phyloP scores from a whole-genome alignment of 2,888 invertebrate species.

The Chorisops tibialis region DNA sequence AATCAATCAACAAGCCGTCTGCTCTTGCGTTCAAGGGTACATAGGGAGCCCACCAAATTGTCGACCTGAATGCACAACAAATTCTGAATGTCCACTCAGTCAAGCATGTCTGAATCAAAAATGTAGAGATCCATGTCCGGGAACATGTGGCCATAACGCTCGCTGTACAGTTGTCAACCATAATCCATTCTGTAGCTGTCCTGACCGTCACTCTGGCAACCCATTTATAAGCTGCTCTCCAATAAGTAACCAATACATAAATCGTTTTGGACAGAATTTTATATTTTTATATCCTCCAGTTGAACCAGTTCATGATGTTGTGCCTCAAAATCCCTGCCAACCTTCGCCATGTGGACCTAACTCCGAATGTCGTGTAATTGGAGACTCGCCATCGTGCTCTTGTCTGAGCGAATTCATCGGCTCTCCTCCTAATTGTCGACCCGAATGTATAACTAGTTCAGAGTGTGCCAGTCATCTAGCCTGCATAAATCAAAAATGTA shows the following conservation, averaged over 20 bases:
- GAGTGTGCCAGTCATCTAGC: conserved; percentile 68
- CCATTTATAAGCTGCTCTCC: conserved; percentile 71
- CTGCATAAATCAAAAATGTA: conserved; percentile 71
- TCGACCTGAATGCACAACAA: conserved; percentile 68
- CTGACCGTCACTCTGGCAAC: conserved; percentile 66
- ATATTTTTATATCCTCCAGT: conserved; percentile 14
- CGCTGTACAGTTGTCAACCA: conserved; percentile 64
- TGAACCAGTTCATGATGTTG: conserved; percentile 45
- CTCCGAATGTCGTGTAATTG: conserved; percentile 61
- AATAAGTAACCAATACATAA: conserved; percentile 50
- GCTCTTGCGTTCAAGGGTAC: conserved; percentile 64
- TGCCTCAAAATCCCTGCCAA: conserved; percentile 59
- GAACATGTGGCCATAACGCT: conserved; percentile 61
- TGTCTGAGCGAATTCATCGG: conserved; percentile 69
- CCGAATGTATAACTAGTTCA: conserved; percentile 69
- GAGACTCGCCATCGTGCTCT: conserved; percentile 68
- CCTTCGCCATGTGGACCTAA: conserved; percentile 74
- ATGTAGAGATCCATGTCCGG: conserved; percentile 67
- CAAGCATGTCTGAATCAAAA: conserved; percentile 69
- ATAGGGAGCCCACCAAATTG: conserved; percentile 71
- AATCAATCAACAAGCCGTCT: conserved; percentile 67
- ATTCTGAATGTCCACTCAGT: conserved; percentile 63
- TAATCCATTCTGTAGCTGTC: conserved; percentile 74
- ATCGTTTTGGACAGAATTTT: neutral
- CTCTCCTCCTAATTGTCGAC: conserved; percentile 68